Evolutionary conservation across 2,113 vertebrate genomes (phyloP).

Genomic region (Meriones unguiculatus): DNA sequence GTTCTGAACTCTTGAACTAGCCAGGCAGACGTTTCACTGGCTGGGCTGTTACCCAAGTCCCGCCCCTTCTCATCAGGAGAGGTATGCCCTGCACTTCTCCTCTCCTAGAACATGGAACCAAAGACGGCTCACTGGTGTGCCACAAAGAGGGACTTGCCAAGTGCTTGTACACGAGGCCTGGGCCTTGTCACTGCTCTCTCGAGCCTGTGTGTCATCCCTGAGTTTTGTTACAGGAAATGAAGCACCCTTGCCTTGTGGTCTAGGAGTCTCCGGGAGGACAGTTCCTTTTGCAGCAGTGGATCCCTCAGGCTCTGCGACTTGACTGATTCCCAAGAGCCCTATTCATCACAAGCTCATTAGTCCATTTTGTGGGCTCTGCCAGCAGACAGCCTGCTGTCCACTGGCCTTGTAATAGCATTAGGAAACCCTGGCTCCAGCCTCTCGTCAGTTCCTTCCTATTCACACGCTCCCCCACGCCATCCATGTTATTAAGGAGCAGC

Average conservation of each 20-base stretch:
- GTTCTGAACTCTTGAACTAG: neutral
- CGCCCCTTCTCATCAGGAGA: neutral
- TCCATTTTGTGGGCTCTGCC: conserved; percentile 54
- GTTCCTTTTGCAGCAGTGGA: conserved; percentile 32
- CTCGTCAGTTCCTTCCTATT: neutral
- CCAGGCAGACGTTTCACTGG: neutral
- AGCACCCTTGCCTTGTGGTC: neutral
- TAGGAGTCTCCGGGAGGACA: conserved; percentile 19
- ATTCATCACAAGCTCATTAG: conserved; percentile 75
- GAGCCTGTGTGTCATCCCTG: neutral
- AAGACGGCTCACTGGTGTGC: neutral
- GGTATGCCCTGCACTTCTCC: neutral
- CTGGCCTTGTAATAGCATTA: conserved; percentile 64
- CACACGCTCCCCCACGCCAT: neutral
- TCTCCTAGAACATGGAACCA: neutral
- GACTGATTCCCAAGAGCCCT: conserved; percentile 16
- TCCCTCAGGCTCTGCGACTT: conserved; percentile 55
- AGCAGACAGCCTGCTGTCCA: conserved; percentile 54
- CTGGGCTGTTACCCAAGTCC: neutral
- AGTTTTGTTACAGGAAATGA: neutral
- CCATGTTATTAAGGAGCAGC: conserved; percentile 2
- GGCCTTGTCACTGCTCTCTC: neutral
- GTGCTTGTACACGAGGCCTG: neutral
- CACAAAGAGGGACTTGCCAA: neutral
- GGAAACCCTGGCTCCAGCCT: conserved; percentile 67